Evolutionary conservation across 2,888 invertebrate genomes (phyloP), one percentile per base, ranked within the genome.

Genomic region (Acanthosepion esculentum): DNA sequence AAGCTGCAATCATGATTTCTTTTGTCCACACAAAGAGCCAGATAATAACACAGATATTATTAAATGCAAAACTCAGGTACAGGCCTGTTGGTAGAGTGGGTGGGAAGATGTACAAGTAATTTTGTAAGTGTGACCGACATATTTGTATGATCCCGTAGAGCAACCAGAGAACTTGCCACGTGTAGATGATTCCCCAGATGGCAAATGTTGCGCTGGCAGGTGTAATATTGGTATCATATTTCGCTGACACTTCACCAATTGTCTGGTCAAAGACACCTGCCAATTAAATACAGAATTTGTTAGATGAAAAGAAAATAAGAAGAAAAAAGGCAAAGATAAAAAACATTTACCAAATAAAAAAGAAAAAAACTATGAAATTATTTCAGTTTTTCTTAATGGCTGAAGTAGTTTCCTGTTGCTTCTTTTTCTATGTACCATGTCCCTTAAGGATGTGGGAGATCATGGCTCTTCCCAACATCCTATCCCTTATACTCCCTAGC

Each of bases 1-100:
- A 94, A 0, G 96, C 95, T 15, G 95, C 95, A 29, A 95, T 95
- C 93, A 97, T 95, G 55, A 96, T 95, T 94, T 96, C 96, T 78
- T 96, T 95, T 94, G 96, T 96, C 96, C 96, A 97, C 10, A 97
- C 95, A 94, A 97, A 96, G 94, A 97, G 94, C 97, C 97, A 97
- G 26, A 96, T 96, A 48, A 97, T 95, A 95, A 97, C 97, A 48
- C 96, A 95, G n/a, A 96, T 95, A 64, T 96, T 96, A 94, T 96
- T 96, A 78, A 96, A 94, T 92, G 96, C 95, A 95, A 96, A 97
- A 20, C 96, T 95, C 15, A 96, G 94, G 95, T 96, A 96, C 92
- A 96, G 94, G 8, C 95, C 95, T 48, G 95, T 95, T 4, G 96
- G 96, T 29, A 96, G 95, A 55, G 96, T 96, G 15, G 96, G 96